Evolutionary conservation across 2,797 vertebrate genomes (phyloP), one percentile per base, ranked within the genome.

Genomic region (Buceros bicornis): DNA sequence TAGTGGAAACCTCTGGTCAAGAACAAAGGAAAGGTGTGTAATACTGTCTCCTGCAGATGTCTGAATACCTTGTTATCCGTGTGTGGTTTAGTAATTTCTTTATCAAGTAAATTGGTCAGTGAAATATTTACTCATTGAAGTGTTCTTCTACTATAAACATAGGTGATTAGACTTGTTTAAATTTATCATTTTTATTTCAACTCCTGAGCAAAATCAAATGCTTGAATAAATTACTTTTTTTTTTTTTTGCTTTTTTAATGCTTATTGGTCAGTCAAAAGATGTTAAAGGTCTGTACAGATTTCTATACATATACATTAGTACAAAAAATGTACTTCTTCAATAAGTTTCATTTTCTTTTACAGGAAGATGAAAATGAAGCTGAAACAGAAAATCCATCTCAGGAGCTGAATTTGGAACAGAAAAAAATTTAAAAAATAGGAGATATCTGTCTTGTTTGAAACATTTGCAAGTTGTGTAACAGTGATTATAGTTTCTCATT

Each of bases 281-380:
- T 60, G 13, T 21, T n/a, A 92, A 35, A 91, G 80, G 40, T 53
- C 65, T 69, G 28, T 73, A 67, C 40, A 76, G 10, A 82, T 45
- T 82, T 81, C 40, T 53, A 40, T 83, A 42, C 7, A 8, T 74
- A 69, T 47, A 25, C 40, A n/a, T 56, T 82, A 88, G 37, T 51
- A 81, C 42, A 69, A 91, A 64, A 94, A 54, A 21, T 62, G 8
- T 86, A 16, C 31, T 82, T 94, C 60, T 87, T 90, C 65, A 87
- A 5, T 91, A 93, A 73, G 42, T 54, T 93, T 95, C 87, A 94
- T 98, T 98, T 97, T 97, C 82, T 98, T 98, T 98, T 96, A 81
- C 97, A 98, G 99, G 99, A 99, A 97, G 99, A 99, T 95, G 99
- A 98, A 96, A 98, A 97, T 87, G 98, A 98, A 96, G 97, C 97